Base-by-base conservation (phyloP, 1,140 invertebrate genomes). In the Calliphora vicina region DNA sequence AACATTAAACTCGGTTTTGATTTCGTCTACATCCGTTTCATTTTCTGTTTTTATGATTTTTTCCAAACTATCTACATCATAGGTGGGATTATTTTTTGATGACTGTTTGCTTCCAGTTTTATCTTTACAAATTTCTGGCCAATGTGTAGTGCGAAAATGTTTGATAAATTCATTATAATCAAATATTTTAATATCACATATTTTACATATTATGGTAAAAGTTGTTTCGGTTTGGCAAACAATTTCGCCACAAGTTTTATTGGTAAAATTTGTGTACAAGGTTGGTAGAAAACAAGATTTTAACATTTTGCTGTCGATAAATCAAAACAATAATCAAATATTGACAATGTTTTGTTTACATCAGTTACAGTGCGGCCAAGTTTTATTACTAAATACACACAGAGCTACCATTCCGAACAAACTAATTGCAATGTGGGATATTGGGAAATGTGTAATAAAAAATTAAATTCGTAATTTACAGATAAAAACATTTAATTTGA, bases 141-240 rank as follows among this genome's bases (percentile, higher is more conserved):
- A 87, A 72, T 89, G 88, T 27, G 84, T 84, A 67, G 87, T 87
- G 83, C 88, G 84, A 61, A 89, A 85, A 80, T 89, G 88, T 17
- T 88, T 82, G 81, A 89, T 80, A 80, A 89, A 89, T 67, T 89
- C 88, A 6, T 81, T 84, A 50, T 89, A 89, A 9, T 86, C 84
- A 67, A 89, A 89, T 67, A 87, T 84, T 81, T 88, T 89, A 84
- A 89, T 86, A 15, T 89, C 85, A 35, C 88, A 89, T 73, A 88
- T 86, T 43, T 84, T 84, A 29, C 88, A 89, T 78, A 89, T 85
- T 25, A 89, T 83, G n/a, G 78, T 81, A 20, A 83, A 83, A 17
- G 35, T 43, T 1, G 25, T 45, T 26, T 71, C 67, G 20, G 61
- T 61, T 61, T 83, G 78, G 50, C 71, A 83, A 81, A 83, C 20